Conservation (phyloP, 2,113 vertebrate species). For the Takifugu flavidus region DNA sequence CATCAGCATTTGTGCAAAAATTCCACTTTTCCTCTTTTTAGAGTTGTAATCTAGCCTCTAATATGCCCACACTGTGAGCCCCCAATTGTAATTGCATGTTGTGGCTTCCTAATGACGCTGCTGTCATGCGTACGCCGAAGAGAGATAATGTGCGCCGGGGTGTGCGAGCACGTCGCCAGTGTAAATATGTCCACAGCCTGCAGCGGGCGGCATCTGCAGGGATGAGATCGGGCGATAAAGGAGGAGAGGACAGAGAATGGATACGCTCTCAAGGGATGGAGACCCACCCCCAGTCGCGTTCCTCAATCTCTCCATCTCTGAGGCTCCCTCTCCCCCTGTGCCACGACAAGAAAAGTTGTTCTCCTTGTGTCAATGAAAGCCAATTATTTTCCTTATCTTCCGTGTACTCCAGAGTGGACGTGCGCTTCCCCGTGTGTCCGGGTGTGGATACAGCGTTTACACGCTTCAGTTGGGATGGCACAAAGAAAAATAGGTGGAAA, state of each 20-base stretch:
- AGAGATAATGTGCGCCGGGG: not conserved
- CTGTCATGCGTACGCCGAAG: not conserved
- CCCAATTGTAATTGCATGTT: not conserved
- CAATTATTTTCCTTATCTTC: conserved; percentile 17
- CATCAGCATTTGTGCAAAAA: too few relatives aligned
- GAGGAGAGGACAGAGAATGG: conserved; percentile 29
- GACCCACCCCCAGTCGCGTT: not conserved
- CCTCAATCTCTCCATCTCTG: conserved; percentile 20
- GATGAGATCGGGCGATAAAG: conserved; percentile 36
- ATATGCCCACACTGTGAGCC: too few relatives aligned
- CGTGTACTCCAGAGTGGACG: not conserved
- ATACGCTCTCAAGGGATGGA: conserved; percentile 32
- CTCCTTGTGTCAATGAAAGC: conserved; percentile 12
- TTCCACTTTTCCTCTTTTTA: too few relatives aligned
- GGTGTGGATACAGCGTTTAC: too few relatives aligned
- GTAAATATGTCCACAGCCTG: conserved; percentile 30
- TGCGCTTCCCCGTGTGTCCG: not conserved
- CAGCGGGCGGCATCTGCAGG: conserved; percentile 26
- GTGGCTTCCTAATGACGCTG: conserved; percentile 1
- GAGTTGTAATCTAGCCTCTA: too few relatives aligned
- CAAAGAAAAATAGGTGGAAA: not conserved
- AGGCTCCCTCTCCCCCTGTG: conserved; percentile 8
- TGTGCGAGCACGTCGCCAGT: conserved; percentile 2
- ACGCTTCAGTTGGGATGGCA: not conserved
- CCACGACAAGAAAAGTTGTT: conserved; percentile 20